Evolutionary conservation across 2,888 invertebrate genomes (phyloP), one percentile per base, ranked within the genome.

Genomic region (Apocheima hispidaria): DNA sequence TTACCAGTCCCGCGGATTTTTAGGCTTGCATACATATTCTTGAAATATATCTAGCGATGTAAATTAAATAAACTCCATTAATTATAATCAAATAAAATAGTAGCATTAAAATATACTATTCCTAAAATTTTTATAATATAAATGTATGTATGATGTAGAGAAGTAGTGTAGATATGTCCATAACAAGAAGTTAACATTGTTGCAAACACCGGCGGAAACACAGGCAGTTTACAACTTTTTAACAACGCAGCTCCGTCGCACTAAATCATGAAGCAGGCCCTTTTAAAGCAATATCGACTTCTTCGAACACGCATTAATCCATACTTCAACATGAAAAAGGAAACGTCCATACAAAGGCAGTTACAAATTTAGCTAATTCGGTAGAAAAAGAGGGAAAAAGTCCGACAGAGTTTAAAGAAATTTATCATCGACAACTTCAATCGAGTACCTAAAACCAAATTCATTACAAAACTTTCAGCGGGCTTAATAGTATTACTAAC

Each of bases 181-280:
- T 58, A 63, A 58, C 49, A 26, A 7, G 5, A 57, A 33, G 44
- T 35, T 36, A 48, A 91, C 91, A 90, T 72, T 88, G 91, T 91
- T 90, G 90, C 88, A 68, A 30, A 9, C 53, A 73, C 75, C 85
- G 81, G 83, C 91, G 92, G 91, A 92, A 91, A 90, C 89, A 88
- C 87, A 84, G 78, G 84, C 88, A 82, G 88, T 92, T 92, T 91
- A 91, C 89, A 91, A 90, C 91, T 90, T 92, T 92, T 92, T 92
- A 92, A 91, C 87, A 86, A 81, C 87, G 65, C 78, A 75, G 79
- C 77, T 79, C 85, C 84, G 83, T 78, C 83, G 89, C 86, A 83
- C 88, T 92, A 92, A 92, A 92, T 92, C 92, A 92, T 79, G 71
- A 79, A 79, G 81, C 84, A 86, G 87, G 86, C 87, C 84, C 87